Percentiles rank a stretch among this genome's conserved stretches.
These are phyloP conservation scores for Silurus meridionalis DNA, from an alignment of 2,113 vertebrate genomes.

Conservation along the genomic window DNA sequence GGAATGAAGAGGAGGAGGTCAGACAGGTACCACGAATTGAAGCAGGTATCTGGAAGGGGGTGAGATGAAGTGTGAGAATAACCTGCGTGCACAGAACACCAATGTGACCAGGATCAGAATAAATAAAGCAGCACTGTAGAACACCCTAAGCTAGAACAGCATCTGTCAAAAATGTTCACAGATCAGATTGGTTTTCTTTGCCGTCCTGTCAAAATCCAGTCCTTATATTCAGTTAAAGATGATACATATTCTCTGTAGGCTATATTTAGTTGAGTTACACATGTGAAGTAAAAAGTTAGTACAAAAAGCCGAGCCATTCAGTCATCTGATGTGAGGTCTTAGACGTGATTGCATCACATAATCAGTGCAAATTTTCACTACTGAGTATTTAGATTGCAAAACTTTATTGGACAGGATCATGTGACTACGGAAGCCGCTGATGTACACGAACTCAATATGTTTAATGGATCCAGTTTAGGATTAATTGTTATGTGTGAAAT, in stretches of 20 bases:
- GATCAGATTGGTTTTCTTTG: neutral
- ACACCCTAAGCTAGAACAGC: neutral
- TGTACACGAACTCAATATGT: neutral
- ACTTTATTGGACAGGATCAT: neutral
- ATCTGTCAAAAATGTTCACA: neutral
- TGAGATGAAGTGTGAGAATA: slow-evolving; percentile 26
- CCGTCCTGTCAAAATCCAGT: neutral
- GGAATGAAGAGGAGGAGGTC: slow-evolving; percentile 38
- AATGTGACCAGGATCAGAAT: slow-evolving; percentile 10
- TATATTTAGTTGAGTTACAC: neutral
- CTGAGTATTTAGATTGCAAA: neutral
- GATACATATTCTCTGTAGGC: neutral
- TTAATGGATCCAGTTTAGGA: neutral
- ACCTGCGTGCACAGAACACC: slow-evolving; percentile 36
- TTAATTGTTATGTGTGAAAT: neutral
- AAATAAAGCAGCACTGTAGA: slow-evolving; percentile 2
- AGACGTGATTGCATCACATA: neutral
- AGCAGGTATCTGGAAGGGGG: slow-evolving; percentile 10
- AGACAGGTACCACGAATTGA: slow-evolving; percentile 34
- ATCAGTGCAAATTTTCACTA: neutral
- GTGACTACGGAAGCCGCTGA: neutral
- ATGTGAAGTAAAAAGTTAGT: neutral
- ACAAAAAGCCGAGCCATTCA: neutral
- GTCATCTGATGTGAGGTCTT: neutral
- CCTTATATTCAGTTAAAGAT: neutral